Evolutionary conservation across 2,113 vertebrate species (phyloP).

Genomic region (Hyperopisus bebe): DNA sequence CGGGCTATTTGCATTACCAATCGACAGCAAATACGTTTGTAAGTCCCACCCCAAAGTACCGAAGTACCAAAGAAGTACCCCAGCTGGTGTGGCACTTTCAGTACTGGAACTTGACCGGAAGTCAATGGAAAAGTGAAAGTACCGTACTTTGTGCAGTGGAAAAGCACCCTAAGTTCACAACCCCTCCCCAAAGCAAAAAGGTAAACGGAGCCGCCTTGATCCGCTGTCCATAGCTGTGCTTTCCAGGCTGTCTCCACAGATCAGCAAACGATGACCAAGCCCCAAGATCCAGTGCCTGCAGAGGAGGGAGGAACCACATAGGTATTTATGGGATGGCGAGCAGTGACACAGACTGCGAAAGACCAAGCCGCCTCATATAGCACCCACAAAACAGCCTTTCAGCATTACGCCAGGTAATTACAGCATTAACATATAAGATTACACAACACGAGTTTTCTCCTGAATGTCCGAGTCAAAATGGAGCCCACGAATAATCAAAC

Average conservation of each 20-base stretch:
- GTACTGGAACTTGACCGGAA: too few species aligned
- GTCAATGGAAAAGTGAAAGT: too few species aligned
- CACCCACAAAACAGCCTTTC: constrained; percentile 40
- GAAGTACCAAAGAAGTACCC: too few species aligned
- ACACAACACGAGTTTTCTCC: constrained; percentile 40
- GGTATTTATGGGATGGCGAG: constrained; percentile 38
- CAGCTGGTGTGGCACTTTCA: too few species aligned
- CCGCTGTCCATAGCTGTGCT: too few species aligned
- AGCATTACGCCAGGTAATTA: constrained; percentile 48
- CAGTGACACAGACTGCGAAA: constrained; percentile 35
- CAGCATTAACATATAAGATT: constrained; percentile 40
- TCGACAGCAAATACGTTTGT: too few species aligned
- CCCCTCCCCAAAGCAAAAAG: not conserved
- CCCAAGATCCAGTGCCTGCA: not conserved
- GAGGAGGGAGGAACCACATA: not conserved
- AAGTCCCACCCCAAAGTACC: too few species aligned
- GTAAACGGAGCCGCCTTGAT: not conserved
- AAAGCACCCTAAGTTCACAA: too few species aligned
- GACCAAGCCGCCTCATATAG: constrained; percentile 32
- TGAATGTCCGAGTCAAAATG: constrained; percentile 23
- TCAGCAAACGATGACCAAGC: not conserved
- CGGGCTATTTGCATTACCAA: too few species aligned
- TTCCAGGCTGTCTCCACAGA: not conserved
- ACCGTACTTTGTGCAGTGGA: too few species aligned
- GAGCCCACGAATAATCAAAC: constrained; percentile 12